Base-by-base conservation (phyloP, 2,888 invertebrate species). In the Eulithis prunata region DNA sequence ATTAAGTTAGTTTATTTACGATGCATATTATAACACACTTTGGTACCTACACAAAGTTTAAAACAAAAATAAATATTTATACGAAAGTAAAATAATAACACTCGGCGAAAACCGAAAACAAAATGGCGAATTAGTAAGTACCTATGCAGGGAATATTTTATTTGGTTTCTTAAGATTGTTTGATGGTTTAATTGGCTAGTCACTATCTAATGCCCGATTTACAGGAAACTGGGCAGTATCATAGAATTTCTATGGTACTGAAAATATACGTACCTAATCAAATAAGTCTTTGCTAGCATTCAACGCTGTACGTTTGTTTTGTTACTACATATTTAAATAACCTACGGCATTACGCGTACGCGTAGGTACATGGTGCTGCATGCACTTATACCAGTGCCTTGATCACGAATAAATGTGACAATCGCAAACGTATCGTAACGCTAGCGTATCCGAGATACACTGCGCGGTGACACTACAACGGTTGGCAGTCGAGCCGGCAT, bases 21-120 rank as follows among this genome's bases (percentile, higher is more conserved):
- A 71, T 71, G 68, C 60, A 71, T 65, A 72, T 71, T 72, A 64
- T 77, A 78, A 81, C 78, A 79, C 76, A 82, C 79, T 78, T 80
- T 80, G 80, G 79, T 75, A 74, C 73, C 78, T 75, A 75, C 74
- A 74, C 62, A 75, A 71, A 61, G 62, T 61, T 63, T 70, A 77
- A 65, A 81, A 82, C 75, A 75, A 77, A 84, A 81, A 84, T 81
- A 83, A 83, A 85, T 82, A 79, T 41, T 78, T 81, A 73, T 75
- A 78, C 79, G 75, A 77, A 62, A 67, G 43, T 43, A 43, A 55
- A 56, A 54, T 41, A 55, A 12, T 21, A 55, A 56, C 14, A 55
- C 5, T 21, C 43, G 43, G 12, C 45, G 32, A 10, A 3, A 47
- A 47, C 47, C 57, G 47, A 13, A 38, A 57, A 57, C 36, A 21